Evolutionary conservation across 2,888 invertebrate genomes (phyloP), one percentile per base, ranked within the genome.

Genomic region (Onthophagus sagittarius): DNA sequence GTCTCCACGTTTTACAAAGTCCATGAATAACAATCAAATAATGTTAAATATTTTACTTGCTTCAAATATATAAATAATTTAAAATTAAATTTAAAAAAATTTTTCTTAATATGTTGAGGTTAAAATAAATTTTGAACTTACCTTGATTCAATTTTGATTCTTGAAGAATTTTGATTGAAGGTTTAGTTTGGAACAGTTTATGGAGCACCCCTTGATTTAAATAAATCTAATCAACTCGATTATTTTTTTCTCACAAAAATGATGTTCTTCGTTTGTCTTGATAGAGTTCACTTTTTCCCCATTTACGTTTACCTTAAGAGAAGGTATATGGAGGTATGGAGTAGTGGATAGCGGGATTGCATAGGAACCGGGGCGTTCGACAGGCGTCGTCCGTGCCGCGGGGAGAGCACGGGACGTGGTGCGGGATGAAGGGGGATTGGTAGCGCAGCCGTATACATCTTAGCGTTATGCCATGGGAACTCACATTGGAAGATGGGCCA

Each of bases 401-500:
- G 67, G 6, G 67, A 67, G 67, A 23, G 67, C 15, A 64, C 64
- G 23, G 14, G 64, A 23, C 23, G 23, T 23, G 23, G 23, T 23
- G 23, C 23, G 64, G 23, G 14, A 14, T 23, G 70, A 70, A 73
- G 69, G 73, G 73, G 84, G 84, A 83, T 83, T 87, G 67, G 67
- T 86, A 87, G 89, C 89, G 88, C 88, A 88, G 88, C 86, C 88
- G 89, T 88, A 88, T 88, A 88, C 88, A 88, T 88, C 86, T 86
- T 86, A 85, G 84, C 83, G 88, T 88, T 87, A 88, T 88, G 88
- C 88, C 39, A 53, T 88, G 88, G 87, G 88, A 87, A 88, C 88
- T 88, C 88, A 88, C 89, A 89, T 89, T 89, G 89, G 89, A 89
- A 89, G 88, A 89, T 88, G 87, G 88, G 88, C 88, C 88, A 88